These are phyloP conservation scores for Cyphomyrus plagiostoma DNA, from an alignment of 2,113 vertebrate species.

Conservation along the genomic window DNA sequence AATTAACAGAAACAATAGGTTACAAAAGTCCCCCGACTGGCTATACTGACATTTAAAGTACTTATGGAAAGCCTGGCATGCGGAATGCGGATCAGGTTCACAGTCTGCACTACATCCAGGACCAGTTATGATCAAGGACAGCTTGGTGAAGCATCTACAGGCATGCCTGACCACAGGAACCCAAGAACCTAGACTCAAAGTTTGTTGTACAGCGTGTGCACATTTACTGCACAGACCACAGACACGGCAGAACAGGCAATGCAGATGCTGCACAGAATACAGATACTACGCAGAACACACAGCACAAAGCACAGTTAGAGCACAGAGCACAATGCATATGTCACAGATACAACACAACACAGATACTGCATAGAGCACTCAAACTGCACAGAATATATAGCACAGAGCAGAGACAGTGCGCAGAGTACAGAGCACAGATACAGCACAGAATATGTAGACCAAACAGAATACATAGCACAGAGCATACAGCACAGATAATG, in stretches of 20 bases:
- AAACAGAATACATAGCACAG: not conserved
- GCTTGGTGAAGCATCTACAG: not conserved
- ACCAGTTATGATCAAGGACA: not conserved
- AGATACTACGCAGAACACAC: not conserved
- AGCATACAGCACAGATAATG: not conserved
- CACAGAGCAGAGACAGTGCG: not conserved
- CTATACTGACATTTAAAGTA: not conserved
- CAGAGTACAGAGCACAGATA: not conserved
- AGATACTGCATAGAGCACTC: not conserved
- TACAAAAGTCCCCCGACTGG: not conserved
- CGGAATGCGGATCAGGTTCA: not conserved
- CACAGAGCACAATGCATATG: not conserved
- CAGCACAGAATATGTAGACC: not conserved
- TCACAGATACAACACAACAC: not conserved
- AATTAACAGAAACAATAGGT: not conserved
- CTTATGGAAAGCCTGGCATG: not conserved
- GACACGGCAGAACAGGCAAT: not conserved
- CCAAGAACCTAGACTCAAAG: not conserved
- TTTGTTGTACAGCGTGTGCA: not conserved
- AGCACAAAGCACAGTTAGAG: not conserved
- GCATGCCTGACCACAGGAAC: not conserved
- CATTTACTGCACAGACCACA: not conserved
- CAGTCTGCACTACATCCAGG: not conserved
- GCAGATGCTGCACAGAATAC: not conserved
- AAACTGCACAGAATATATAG: not conserved